phyloP scores from a whole-genome alignment of 2,113 vertebrate species.

The Anoura caudifer region DNA sequence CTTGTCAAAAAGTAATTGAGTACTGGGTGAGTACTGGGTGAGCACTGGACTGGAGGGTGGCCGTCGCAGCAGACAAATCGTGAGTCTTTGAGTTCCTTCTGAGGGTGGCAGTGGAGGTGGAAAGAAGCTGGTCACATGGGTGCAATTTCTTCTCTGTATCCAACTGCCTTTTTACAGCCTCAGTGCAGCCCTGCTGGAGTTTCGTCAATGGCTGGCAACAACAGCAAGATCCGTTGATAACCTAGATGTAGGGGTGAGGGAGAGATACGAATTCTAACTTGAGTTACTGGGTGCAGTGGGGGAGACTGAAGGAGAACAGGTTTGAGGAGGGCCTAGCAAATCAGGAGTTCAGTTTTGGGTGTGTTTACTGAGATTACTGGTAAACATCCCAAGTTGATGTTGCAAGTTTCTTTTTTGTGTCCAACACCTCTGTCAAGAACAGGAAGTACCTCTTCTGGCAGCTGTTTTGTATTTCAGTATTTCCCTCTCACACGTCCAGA shows the following conservation, averaged over 20 bases:
- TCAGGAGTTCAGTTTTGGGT: background rate
- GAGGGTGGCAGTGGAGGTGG: background rate
- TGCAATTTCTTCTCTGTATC: background rate
- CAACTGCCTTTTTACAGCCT: background rate
- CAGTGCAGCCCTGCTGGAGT: background rate
- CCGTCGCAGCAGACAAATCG: rapidly evolving
- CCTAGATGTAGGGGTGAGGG: background rate
- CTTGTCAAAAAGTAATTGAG: background rate
- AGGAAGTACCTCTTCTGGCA: background rate
- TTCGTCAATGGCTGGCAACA: background rate
- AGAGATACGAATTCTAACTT: background rate
- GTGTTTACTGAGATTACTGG: background rate
- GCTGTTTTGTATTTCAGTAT: background rate
- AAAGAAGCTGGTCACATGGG: background rate
- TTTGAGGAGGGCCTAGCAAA: too few species aligned
- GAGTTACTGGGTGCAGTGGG: background rate
- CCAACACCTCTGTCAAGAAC: background rate
- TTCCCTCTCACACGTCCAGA: background rate
- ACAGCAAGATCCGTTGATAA: background rate
- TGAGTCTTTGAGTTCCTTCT: background rate
- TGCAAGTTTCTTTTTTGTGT: background rate
- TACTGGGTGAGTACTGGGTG: background rate
- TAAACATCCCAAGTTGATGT: background rate
- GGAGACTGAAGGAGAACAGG: background rate
- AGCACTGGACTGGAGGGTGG: background rate